Base-by-base conservation (phyloP, 1,140 invertebrate species). In the Drosophila watanabei region DNA sequence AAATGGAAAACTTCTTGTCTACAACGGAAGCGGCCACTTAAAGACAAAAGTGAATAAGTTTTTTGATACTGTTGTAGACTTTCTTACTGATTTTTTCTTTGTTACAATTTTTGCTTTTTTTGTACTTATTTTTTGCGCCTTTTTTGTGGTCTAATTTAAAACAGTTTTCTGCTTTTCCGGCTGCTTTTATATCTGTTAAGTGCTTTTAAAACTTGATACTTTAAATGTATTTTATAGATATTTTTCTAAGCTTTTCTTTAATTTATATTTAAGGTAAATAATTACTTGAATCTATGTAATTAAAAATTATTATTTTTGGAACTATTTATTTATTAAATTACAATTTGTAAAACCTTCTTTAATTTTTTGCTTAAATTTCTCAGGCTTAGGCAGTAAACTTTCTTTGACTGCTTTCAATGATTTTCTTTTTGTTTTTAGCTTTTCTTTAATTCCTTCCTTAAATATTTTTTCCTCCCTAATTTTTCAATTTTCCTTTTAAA, bases 1-100 rank as follows among this genome's bases (percentile, higher is more conserved):
- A 61, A 77, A 73, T 73, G 68, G 56, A 61, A 57, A 73, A 73
- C 69, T 75, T 73, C 69, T 75, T 73, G 71, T 75, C 71, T 75
- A 35, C 71, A 45, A 20, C 69, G 71, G 71, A 75, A 73, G 69
- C 56, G 32, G 56, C 71, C 69, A 75, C 71, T 75, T 75, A 75
- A 75, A 52, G 45, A 73, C 54, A 75, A 73, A 73, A 73, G 37
- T 45, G 46, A 30, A 30, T 20, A 52, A 51, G 37, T 59, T 39
- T 37, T 32, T 48, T 28, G 30, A 18, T 37, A 46, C 32, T 61
- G 39, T 39, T 39, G 20, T 57, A 28, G 54, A 35, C 39, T 30
- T 28, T 48, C 39, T 48, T 14, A 6, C 4, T 11, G 4, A 20
- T n/a, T 32, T 49, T 39, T 39, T n/a, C n/a, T 32, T 7, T 16